These are phyloP conservation scores for Steinernema khuongi DNA, from an alignment of 1,140 invertebrate species.

Conservation along the genomic window DNA sequence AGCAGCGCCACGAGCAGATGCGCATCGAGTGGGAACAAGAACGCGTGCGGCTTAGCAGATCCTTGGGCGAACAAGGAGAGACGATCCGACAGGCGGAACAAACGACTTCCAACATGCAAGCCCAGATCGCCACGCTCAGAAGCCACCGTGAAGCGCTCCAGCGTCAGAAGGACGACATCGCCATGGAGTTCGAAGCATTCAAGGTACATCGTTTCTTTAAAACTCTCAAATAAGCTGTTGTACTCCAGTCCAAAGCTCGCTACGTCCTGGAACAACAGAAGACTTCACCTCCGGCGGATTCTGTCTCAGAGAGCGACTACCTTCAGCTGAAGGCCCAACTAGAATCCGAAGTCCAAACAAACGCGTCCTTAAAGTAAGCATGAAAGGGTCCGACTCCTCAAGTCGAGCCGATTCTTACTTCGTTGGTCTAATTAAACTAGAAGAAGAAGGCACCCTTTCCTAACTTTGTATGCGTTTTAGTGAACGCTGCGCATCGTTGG, in stretches of 20 bases:
- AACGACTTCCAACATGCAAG: not conserved
- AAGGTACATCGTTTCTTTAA: conserved; percentile 22
- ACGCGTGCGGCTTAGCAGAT: not conserved
- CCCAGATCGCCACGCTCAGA: conserved; percentile 3
- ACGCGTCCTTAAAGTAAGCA: not conserved
- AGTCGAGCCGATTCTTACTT: too few species aligned
- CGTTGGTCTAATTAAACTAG: too few species aligned
- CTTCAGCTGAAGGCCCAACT: not conserved
- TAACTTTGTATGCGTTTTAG: not conserved
- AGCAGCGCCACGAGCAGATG: not conserved
- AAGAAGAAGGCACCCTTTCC: too few species aligned
- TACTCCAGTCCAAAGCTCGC: conserved; percentile 29
- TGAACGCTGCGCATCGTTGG: not conserved
- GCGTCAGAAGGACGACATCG: conserved; percentile 26
- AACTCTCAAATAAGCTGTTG: not conserved
- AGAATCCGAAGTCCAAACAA: not conserved
- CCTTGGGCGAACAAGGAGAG: conserved; percentile 2
- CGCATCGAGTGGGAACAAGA: conserved; percentile 7
- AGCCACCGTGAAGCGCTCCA: conserved; percentile 11
- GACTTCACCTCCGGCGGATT: conserved; percentile 22
- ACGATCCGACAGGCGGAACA: not conserved
- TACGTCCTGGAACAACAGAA: conserved; percentile 30
- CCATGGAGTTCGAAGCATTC: conserved; percentile 31
- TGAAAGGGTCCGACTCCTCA: too few species aligned
- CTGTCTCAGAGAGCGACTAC: not conserved